Percentiles rank a stretch among this genome's conserved stretches.
Conservation (phyloP, 2,113 vertebrate species). For the Acinonyx jubatus region DNA sequence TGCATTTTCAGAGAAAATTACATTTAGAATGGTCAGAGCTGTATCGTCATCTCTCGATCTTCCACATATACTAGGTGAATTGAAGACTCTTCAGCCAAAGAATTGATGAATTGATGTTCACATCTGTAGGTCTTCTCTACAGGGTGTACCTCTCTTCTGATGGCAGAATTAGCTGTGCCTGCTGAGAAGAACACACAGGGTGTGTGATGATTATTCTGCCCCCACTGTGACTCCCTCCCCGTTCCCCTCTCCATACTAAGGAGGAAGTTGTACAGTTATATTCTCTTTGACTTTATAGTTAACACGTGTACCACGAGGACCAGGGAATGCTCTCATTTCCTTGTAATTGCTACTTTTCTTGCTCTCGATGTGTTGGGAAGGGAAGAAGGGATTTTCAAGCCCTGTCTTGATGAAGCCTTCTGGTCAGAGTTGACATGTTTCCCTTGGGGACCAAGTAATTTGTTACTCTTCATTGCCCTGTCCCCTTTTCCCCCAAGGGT, state of each 20-base stretch:
- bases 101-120: background rate
- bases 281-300: background rate
- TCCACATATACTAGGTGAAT: background rate
- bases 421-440: background rate
- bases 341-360: background rate
- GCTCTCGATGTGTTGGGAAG: background rate
- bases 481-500: constrained; percentile 33
- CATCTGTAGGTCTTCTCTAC: no score
- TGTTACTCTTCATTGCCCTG: constrained; percentile 58
- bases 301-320: background rate
- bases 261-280: background rate
- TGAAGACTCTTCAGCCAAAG: background rate
- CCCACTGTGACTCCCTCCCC: fast-evolving
- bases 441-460: background rate
- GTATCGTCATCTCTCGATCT: background rate
- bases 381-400: background rate
- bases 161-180: background rate
- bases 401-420: background rate
- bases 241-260: background rate
- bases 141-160: background rate
- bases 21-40: background rate
- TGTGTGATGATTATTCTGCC: no score
- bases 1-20: background rate
- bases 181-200: background rate
- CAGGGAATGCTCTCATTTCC: background rate